These are phyloP conservation scores for Galeopsomyia nigrocyanea DNA, from an alignment of 2,888 invertebrate genomes.

Conservation along the genomic window DNA sequence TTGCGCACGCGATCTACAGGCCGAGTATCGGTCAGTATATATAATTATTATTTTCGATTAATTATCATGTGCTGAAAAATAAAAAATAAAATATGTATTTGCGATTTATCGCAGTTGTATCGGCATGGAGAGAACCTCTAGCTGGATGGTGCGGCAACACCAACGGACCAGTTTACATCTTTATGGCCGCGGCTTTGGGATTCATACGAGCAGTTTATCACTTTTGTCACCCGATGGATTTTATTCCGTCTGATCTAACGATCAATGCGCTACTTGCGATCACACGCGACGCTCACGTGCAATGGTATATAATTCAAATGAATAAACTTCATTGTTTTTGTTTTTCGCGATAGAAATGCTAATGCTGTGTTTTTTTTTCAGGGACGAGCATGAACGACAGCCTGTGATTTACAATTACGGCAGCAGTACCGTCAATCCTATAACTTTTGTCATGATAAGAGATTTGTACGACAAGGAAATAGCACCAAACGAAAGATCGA, in stretches of 20 bases:
- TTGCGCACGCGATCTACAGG: conserved; percentile 54
- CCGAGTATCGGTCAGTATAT: conserved; percentile 53
- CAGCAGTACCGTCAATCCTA: conserved; percentile 79
- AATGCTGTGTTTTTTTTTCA: conserved; percentile 21
- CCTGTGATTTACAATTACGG: conserved; percentile 85
- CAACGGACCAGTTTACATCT: conserved; percentile 48
- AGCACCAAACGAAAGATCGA: conserved; percentile 37
- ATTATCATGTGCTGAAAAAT: no score
- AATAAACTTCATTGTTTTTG: background rate
- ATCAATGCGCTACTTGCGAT: conserved; percentile 53
- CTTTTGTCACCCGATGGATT: conserved; percentile 46
- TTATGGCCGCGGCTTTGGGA: conserved; percentile 49
- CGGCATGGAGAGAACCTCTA: conserved; percentile 53
- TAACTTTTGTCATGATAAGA: conserved; percentile 23
- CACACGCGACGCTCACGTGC: conserved; percentile 51
- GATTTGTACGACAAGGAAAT: conserved; percentile 13
- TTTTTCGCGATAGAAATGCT: no score
- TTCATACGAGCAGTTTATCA: conserved; percentile 46
- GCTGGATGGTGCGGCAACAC: conserved; percentile 51
- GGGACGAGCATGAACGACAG: conserved; percentile 51
- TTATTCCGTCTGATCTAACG: conserved; percentile 55
- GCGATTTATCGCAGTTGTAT: conserved; percentile 45
- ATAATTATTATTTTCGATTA: no score
- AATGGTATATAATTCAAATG: conserved; percentile 48
- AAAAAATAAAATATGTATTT: background rate